These are phyloP conservation scores for Cryptomyrus ogoouensis DNA, from an alignment of 2,113 vertebrate species.

Conservation along the genomic window DNA sequence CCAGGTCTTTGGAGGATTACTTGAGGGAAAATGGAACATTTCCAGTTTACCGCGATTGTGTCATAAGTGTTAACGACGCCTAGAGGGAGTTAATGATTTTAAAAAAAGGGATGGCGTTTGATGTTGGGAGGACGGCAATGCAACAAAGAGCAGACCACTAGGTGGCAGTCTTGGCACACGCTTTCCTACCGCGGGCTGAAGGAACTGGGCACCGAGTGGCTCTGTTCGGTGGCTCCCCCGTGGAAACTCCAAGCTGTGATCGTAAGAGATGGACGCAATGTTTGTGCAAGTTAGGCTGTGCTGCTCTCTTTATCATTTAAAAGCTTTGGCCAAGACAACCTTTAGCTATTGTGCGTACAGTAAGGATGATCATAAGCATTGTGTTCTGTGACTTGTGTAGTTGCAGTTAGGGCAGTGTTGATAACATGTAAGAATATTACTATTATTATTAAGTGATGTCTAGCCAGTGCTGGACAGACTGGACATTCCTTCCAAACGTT, in stretches of 20 bases:
- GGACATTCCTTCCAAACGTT: neutral
- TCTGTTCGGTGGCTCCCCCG: neutral
- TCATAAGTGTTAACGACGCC: slow-evolving; percentile 46
- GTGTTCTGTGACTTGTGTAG: neutral
- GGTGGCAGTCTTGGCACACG: slow-evolving; percentile 61
- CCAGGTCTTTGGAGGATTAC: neutral
- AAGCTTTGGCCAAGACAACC: neutral
- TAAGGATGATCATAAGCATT: neutral
- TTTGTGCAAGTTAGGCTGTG: neutral
- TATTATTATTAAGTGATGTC: neutral
- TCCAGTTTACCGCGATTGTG: slow-evolving; percentile 37
- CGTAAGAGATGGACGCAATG: neutral
- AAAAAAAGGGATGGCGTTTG: neutral
- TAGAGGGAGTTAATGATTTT: neutral
- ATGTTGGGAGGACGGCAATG: slow-evolving; percentile 30
- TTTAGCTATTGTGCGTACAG: neutral
- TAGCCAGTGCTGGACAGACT: neutral
- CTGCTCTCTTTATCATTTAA: neutral
- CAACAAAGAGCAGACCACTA: slow-evolving; percentile 47
- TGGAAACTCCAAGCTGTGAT: neutral
- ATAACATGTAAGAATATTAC: neutral
- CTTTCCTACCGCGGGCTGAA: neutral
- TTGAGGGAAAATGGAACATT: slow-evolving; percentile 39
- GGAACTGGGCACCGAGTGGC: neutral
- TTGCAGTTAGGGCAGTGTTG: neutral